A percentile compares a stretch with the other conserved stretches of the same genome.
Conservation (phyloP, 1,140 invertebrate genomes). For the Cryptotermes secundus region DNA sequence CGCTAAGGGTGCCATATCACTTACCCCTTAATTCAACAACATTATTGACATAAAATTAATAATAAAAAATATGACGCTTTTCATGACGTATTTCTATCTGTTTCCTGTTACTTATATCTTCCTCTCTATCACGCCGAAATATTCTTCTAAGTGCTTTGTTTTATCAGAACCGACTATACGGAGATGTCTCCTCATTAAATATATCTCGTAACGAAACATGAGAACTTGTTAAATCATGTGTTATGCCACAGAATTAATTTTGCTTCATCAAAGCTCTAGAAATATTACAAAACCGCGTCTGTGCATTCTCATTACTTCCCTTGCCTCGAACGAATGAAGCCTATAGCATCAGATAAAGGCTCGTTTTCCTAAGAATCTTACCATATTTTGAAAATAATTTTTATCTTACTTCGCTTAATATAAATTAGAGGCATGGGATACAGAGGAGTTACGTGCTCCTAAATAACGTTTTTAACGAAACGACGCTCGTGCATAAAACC, state of each 20-base stretch:
- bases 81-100: too few species aligned
- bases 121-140: too few species aligned
- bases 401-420: too few species aligned
- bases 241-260: constrained; percentile 9
- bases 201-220: neutral
- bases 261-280: neutral
- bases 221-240: constrained; percentile 11
- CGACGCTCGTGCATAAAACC: too few species aligned
- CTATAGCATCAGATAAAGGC: neutral
- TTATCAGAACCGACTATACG: neutral
- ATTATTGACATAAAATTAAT: too few species aligned
- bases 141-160: neutral
- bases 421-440: too few species aligned
- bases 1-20: too few species aligned
- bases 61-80: too few species aligned
- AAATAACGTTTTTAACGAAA: too few species aligned
- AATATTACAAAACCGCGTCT: neutral
- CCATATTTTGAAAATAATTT: neutral
- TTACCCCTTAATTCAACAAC: too few species aligned
- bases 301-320: neutral
- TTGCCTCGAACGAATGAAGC: neutral
- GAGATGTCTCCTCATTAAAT: neutral
- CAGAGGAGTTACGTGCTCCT: too few species aligned
- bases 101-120: too few species aligned
- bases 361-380: neutral